Evolutionary conservation across 2,113 vertebrate genomes (phyloP).

Genomic region (Boleophthalmus pectinirostris): DNA sequence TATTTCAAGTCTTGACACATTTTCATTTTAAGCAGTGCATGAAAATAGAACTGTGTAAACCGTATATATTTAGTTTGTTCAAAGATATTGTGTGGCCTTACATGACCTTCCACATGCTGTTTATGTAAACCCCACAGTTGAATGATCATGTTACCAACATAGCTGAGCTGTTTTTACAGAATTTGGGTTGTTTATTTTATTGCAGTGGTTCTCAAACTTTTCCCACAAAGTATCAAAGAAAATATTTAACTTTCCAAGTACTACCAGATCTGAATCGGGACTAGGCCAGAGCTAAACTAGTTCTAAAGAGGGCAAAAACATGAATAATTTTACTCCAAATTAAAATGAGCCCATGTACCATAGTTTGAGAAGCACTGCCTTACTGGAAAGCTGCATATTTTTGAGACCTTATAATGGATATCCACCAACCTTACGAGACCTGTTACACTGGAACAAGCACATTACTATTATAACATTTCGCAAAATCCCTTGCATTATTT

Average conservation of each 20-base stretch:
- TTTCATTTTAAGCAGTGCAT: not conserved
- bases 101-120: constrained; percentile 27
- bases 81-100: constrained; percentile 2
- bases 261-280: too few relatives aligned
- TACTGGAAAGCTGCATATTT: constrained; percentile 1
- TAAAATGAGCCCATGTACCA: not conserved
- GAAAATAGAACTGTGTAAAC: not conserved
- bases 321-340: not conserved
- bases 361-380: not conserved
- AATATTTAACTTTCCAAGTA: not conserved
- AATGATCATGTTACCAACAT: constrained; percentile 22
- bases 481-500: constrained; percentile 8
- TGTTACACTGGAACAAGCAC: constrained; percentile 14
- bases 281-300: too few relatives aligned
- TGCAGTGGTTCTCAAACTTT: not conserved
- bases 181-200: constrained; percentile 5
- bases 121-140: constrained; percentile 39
- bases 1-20: not conserved
- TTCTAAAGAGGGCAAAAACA: too few relatives aligned
- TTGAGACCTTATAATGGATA: constrained; percentile 13
- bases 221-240: not conserved
- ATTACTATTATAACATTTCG: not conserved
- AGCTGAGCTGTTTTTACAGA: constrained; percentile 39
- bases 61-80: too few relatives aligned
- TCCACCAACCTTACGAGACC: not conserved